Percentiles rank a stretch among this genome's conserved stretches.
These are phyloP conservation scores for Pithys albifrons DNA, from an alignment of 2,113 vertebrate genomes.

Conservation along the genomic window DNA sequence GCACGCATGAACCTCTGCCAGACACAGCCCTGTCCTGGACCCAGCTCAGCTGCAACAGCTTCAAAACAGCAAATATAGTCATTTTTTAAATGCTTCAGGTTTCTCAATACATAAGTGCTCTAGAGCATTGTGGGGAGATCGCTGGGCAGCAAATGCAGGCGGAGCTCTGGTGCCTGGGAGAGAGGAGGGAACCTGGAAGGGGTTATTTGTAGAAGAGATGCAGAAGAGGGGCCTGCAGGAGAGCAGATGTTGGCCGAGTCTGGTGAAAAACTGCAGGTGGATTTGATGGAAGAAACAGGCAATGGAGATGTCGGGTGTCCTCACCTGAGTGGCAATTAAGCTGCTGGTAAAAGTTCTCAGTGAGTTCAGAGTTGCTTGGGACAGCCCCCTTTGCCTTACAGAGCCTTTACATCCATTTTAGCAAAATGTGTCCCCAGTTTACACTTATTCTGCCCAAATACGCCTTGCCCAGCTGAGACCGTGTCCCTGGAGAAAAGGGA, in stretches of 20 bases:
- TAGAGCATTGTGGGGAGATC: accelerated
- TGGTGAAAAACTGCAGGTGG: background rate
- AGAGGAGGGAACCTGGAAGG: background rate
- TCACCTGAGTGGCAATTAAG: no score
- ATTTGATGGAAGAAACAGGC: background rate
- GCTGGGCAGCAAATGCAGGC: accelerated
- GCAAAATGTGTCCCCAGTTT: background rate
- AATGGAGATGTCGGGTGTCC: background rate
- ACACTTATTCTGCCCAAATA: background rate
- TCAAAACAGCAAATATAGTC: background rate
- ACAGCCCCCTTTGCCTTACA: background rate
- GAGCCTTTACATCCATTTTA: background rate
- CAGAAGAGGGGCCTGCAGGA: background rate
- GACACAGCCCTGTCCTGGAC: background rate
- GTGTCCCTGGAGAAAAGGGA: background rate
- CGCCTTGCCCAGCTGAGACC: background rate
- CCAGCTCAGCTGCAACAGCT: background rate
- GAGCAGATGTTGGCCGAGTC: background rate
- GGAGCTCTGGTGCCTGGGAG: background rate
- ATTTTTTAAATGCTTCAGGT: background rate
- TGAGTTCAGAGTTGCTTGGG: background rate
- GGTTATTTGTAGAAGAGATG: background rate
- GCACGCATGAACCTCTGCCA: background rate
- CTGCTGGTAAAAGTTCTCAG: background rate
- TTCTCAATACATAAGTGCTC: accelerated